Evolutionary conservation across 2,888 invertebrate species (phyloP).

Genomic region (Drosophila fungiperda): DNA sequence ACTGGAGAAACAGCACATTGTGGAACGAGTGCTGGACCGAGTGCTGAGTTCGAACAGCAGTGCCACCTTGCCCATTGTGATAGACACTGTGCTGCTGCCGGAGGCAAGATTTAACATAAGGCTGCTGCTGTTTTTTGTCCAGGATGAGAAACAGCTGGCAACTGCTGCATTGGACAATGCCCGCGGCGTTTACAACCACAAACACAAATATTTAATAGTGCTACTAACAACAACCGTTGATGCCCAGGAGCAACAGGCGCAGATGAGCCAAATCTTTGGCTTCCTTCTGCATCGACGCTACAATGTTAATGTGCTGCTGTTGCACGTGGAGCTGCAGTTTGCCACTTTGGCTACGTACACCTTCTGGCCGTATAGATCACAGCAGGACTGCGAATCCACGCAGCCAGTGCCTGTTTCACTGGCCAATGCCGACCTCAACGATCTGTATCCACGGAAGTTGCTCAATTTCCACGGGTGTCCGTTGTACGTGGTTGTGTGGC

Average conservation of each 20-base stretch:
- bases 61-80: constrained; percentile 28
- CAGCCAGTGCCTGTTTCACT: constrained; percentile 26
- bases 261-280: constrained; percentile 52
- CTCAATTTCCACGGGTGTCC: constrained; percentile 74
- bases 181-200: not conserved
- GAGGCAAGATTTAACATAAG: not conserved
- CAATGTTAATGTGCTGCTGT: constrained; percentile 50
- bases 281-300: constrained; percentile 52
- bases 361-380: constrained; percentile 45
- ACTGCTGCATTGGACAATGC: not conserved
- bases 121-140: constrained; percentile 50
- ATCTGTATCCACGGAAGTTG: constrained; percentile 62
- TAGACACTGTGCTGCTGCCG: constrained; percentile 14
- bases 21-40: constrained; percentile 14
- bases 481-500: constrained; percentile 59
- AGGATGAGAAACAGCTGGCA: constrained; percentile 25
- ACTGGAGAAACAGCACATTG: not conserved
- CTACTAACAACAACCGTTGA: constrained; percentile 12
- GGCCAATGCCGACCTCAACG: not conserved
- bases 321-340: constrained; percentile 11
- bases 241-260: not conserved
- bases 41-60: not conserved
- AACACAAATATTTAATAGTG: constrained; percentile 41
- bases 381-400: constrained; percentile 24
- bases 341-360: constrained; percentile 24